A percentile compares a stretch with the other conserved stretches of the same genome.
Evolutionary conservation across 2,888 invertebrate species (phyloP).

Genomic region (Dryobotodes eremita): DNA sequence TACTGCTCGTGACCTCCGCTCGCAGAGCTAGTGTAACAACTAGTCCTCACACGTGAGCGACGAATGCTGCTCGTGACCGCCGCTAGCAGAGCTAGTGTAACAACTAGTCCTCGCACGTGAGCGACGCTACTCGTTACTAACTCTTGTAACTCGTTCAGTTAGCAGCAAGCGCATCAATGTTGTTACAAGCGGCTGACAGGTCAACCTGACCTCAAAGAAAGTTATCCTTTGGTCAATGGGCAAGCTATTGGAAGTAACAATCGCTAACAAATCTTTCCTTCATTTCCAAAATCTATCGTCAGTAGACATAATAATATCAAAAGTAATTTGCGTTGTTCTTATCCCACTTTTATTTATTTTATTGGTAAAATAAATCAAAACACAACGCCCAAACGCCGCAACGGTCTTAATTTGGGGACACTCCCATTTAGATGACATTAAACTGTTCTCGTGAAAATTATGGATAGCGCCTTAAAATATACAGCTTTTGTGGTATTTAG

Average conservation of each 20-base stretch:
- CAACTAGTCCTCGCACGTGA: too few relatives aligned
- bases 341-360: slow-evolving; percentile 7
- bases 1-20: too few relatives aligned
- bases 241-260: not conserved
- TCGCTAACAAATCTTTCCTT: not conserved
- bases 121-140: too few relatives aligned
- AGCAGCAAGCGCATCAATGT: too few relatives aligned
- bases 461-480: slow-evolving; percentile 28
- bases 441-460: slow-evolving; percentile 27
- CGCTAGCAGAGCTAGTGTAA: too few relatives aligned
- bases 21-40: too few relatives aligned
- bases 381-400: slow-evolving; percentile 10
- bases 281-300: not conserved
- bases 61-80: too few relatives aligned
- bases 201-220: not conserved
- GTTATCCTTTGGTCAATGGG: too few relatives aligned
- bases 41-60: too few relatives aligned
- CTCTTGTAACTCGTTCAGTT: too few relatives aligned
- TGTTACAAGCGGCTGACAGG: too few relatives aligned
- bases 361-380: slow-evolving; percentile 14
- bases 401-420: slow-evolving; percentile 14
- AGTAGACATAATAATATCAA: not conserved
- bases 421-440: slow-evolving; percentile 26
- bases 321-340: not conserved
- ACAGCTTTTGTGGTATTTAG: slow-evolving; percentile 10